A percentile compares a stretch with the other conserved stretches of the same genome.
Evolutionary conservation across 2,888 invertebrate genomes (phyloP).

Genomic region (Heteromyza rotundicornis): DNA sequence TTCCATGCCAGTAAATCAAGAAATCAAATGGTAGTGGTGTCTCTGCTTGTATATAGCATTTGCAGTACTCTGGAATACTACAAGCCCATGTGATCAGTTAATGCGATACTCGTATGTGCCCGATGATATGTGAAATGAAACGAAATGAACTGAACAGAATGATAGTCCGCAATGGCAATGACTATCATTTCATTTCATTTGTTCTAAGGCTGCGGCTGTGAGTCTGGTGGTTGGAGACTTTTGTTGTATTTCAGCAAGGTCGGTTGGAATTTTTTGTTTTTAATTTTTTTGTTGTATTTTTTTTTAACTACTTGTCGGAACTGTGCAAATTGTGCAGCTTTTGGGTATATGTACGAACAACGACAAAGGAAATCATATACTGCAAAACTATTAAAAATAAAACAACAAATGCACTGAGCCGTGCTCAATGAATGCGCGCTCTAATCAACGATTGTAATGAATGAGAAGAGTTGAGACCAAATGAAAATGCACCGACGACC

Average conservation of each 20-base stretch:
- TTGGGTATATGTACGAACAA: conserved; percentile 7
- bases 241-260: conserved; percentile 16
- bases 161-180: conserved; percentile 12
- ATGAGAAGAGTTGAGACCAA: not conserved
- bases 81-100: too few relatives aligned
- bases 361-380: conserved; percentile 9
- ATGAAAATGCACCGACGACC: not conserved
- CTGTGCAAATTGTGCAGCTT: not conserved
- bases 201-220: not conserved
- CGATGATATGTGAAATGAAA: not conserved
- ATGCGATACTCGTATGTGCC: too few relatives aligned
- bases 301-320: not conserved
- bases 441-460: not conserved
- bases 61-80: too few relatives aligned
- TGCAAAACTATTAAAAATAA: not conserved
- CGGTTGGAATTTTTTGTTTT: conserved; percentile 2
- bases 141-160: not conserved
- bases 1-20: not conserved
- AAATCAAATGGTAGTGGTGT: not conserved
- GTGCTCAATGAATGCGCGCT: not conserved
- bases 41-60: too few relatives aligned
- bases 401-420: not conserved
- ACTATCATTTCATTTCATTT: conserved; percentile 3
- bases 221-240: too few relatives aligned
- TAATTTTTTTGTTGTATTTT: too few relatives aligned